These are phyloP conservation scores for Acrossocheilus fasciatus DNA, from an alignment of 2,797 vertebrate genomes.

Conservation along the genomic window DNA sequence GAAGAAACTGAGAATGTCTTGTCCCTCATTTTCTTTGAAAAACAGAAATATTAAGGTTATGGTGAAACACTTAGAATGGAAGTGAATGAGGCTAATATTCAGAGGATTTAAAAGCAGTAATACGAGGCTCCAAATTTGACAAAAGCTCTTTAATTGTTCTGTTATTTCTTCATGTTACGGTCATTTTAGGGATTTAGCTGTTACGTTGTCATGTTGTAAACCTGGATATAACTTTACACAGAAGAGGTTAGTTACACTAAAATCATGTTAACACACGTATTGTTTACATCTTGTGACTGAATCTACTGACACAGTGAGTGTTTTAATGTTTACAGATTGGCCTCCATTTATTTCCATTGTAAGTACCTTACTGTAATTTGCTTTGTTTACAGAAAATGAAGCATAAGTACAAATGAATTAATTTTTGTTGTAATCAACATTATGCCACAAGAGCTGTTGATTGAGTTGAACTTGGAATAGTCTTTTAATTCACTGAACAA, in stretches of 20 bases:
- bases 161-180: not conserved
- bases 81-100: not conserved
- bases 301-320: not conserved
- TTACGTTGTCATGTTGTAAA: not conserved
- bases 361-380: not conserved
- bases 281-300: not conserved
- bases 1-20: conserved; percentile 26
- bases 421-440: not conserved
- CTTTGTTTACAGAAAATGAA: not conserved
- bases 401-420: not conserved
- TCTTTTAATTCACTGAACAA: not conserved
- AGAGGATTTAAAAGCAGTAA: not conserved
- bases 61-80: not conserved
- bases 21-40: not conserved
- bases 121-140: not conserved
- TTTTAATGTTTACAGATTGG: not conserved
- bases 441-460: not conserved
- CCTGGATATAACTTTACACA: not conserved
- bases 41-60: not conserved
- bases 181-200: not conserved
- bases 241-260: not conserved
- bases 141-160: not conserved
- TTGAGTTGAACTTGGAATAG: conserved; percentile 2
- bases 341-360: not conserved
- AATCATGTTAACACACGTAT: not conserved